Evolutionary conservation across 2,113 vertebrate genomes (phyloP), one percentile per base, ranked within the genome.

Genomic region (Pterocles orientalis): DNA sequence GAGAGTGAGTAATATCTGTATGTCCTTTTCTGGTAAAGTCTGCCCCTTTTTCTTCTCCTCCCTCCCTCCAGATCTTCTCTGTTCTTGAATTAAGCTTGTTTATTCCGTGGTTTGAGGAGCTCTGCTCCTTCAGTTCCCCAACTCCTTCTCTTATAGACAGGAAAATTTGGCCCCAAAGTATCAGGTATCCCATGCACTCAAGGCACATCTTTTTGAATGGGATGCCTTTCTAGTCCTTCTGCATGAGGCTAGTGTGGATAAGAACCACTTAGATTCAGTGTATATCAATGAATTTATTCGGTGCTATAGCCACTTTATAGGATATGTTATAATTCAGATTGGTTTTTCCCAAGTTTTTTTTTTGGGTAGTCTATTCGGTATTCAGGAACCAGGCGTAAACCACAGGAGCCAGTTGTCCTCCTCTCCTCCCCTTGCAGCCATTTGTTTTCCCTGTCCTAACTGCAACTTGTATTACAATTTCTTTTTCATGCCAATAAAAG

Each of bases 401-500:
- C 3, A 0, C 7, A 3, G n/a, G 36, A 89, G 11, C 12, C 2
- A 1, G 2, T 12, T 79, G 17, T 70, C 20, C 45, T 91, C 14
- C 18, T 41, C 16, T 72, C 28, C 25, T 77, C 14, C 7, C 6
- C 10, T 76, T 73, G 34, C 21, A 50, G 5, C 7, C 7, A 19
- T 91, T 23, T 25, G 64, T 95, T 54, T 57, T 69, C 43, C 43
- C 33, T 62, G 66, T 57, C 31, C 29, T 53, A 7, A 3, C 7
- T 36, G 18, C 29, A 73, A 14, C 48, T 83, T 84, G 48, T 80
- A 90, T 73, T 87, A 8, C 13, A 36, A 39, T 76, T 94, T 82
- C 8, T 93, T 96, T 82, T 82, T 85, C 82, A 89, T 92, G 36
- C 57, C 53, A 79, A 20, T 78, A 73, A 73, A 82, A 86, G 41